A percentile compares a stretch with the other conserved stretches of the same genome.
Evolutionary conservation across 2,888 invertebrate species (phyloP).

Genomic region (Catocala nupta): DNA sequence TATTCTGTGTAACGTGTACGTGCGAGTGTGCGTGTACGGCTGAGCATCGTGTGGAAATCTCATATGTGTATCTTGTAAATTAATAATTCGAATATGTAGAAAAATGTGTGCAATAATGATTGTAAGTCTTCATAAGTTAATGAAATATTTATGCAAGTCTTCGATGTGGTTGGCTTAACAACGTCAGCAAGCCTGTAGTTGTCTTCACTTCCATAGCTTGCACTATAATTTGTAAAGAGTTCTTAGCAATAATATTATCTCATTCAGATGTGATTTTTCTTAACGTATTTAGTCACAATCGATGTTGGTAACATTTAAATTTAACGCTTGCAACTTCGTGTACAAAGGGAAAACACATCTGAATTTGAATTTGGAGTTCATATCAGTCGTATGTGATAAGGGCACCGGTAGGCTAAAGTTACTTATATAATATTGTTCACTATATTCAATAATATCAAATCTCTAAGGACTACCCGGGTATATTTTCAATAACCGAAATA

Average conservation of each 20-base stretch:
- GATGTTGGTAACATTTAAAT: constrained; percentile 36
- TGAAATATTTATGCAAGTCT: constrained; percentile 24
- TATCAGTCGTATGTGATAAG: constrained; percentile 63
- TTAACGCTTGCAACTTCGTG: constrained; percentile 30
- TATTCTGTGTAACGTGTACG: constrained; percentile 9
- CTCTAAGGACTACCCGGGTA: too few species aligned
- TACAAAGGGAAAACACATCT: constrained; percentile 46
- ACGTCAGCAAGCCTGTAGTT: constrained; percentile 54
- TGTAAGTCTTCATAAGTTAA: constrained; percentile 33
- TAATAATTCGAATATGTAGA: constrained; percentile 20
- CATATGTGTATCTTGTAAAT: constrained; percentile 22
- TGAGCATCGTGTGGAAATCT: constrained; percentile 21
- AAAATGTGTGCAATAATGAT: constrained; percentile 43
- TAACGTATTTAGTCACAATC: constrained; percentile 30
- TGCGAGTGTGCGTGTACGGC: too few species aligned
- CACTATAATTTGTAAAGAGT: constrained; percentile 73
- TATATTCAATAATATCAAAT: too few species aligned
- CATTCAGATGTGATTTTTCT: constrained; percentile 58
- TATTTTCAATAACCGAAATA: background rate
- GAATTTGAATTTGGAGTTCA: constrained; percentile 50
- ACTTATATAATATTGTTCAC: too few species aligned
- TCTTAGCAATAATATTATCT: constrained; percentile 67
- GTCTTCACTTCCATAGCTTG: constrained; percentile 81
- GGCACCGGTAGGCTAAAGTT: constrained; percentile 24
- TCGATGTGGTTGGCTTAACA: constrained; percentile 36